Evolutionary conservation across 1,140 invertebrate species (phyloP), one percentile per base, ranked within the genome.

Genomic region (Leptonema lineaticorne): DNA sequence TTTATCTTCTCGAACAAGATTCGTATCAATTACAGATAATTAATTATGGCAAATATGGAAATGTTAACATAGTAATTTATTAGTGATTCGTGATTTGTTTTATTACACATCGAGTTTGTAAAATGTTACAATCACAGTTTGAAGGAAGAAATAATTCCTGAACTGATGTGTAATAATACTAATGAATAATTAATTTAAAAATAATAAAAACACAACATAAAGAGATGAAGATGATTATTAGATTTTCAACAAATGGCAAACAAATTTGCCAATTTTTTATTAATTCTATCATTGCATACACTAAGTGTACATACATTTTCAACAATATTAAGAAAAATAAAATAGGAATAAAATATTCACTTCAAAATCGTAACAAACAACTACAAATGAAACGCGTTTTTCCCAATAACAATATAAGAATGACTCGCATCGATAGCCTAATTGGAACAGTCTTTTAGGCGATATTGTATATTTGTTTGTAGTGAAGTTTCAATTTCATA

Each of bases 301-400:
- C 59, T 69, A 71, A 26, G 50, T 63, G 64, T 69, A 53, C 63
- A 46, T 69, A 72, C 41, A 68, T 63, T 67, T 63, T 67, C 30
- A 69, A 72, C 68, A 73, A 64, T 68, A 63, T 62, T 69, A 62
- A 70, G 63, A 70, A 67, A 68, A 73, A 73, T 73, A 69, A 69
- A 73, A 73, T 68, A 73, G 64, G 68, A 69, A 73, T 73, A 73
- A 73, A 69, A 69, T 72, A 72, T 69, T 69, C 70, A 72, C 70
- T 66, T 72, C 70, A 69, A 69, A 69, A 41, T 57, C 67, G 48
- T 69, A 72, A 72, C 60, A 73, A 71, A 73, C 64, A 73, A 69
- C 68, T 73, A 66, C 50, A 69, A 69, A 22, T 56, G 30, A 69
- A 69, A 69, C 56, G 69, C 59, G 60, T 63, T 68, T 57, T 64